Base-by-base conservation (phyloP, 2,113 vertebrate genomes). In the Semnornis frantzii region DNA sequence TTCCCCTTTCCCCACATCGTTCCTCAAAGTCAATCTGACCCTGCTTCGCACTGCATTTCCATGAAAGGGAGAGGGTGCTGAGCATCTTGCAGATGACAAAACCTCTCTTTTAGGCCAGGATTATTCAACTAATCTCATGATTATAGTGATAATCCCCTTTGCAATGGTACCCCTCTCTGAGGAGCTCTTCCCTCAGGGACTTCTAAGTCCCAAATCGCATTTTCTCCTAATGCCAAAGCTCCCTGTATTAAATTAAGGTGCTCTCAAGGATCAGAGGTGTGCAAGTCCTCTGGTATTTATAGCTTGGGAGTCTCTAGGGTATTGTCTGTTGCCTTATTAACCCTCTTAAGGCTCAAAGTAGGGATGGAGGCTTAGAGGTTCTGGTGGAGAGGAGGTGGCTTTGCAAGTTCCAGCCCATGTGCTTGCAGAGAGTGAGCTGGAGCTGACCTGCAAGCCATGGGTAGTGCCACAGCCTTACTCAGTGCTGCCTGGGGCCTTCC, bases 101-200 rank as follows among this genome's bases (percentile, higher is more conserved):
- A 77, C 12, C 71, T 90, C 82, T 52, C 79, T 85, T 59, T 80
- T 62, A 39, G 75, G 34, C 73, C 10, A 82, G 72, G 82, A 94
- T 95, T 91, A 89, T 94, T 91, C 69, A 18, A 78, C 80, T 96
- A 93, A 96, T 84, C 82, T 93, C 0, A 3, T 93, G 96, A 92
- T 96, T 95, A 90, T 46, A 85, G 69, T 55, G 82, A 91, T 95
- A 93, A 96, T 94, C 91, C 87, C 93, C 73, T 94, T 87, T 87
- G 87, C 87, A 69, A 50, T 25, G 85, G 76, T 85, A 27, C 73
- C 82, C 65, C 44, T 94, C 80, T 92, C 85, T 15, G 20, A 88
- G 87, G 87, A 93, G 30, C 65, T 83, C 73, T 96, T 94, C 66
- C 93, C 89, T 75, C 2, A 0, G 76, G 80, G 83, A 80, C 71